These are phyloP conservation scores for Odontocerum albicorne DNA, from an alignment of 2,888 invertebrate genomes.

Conservation along the genomic window DNA sequence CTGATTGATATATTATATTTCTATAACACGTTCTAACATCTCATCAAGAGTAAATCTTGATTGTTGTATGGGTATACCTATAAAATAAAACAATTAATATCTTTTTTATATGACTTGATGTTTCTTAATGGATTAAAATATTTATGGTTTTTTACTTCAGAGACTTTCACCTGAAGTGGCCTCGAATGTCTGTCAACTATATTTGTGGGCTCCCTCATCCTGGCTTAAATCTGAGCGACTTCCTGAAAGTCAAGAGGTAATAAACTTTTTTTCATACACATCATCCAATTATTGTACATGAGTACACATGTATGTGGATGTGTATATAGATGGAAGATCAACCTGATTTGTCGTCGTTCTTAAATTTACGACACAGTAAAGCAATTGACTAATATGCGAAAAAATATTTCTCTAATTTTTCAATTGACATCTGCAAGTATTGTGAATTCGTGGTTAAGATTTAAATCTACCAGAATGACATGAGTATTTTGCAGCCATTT, in stretches of 20 bases:
- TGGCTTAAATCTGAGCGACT: slow-evolving; percentile 62
- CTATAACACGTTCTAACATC: too few species aligned
- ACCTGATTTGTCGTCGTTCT: too few species aligned
- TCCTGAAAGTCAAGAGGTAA: slow-evolving; percentile 65
- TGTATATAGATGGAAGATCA: background rate
- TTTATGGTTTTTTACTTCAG: slow-evolving; percentile 35
- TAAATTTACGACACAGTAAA: too few species aligned
- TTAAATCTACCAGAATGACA: background rate
- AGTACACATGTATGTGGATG: background rate
- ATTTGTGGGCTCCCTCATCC: slow-evolving; percentile 72
- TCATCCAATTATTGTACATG: background rate
- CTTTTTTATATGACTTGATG: too few species aligned
- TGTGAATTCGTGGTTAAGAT: background rate
- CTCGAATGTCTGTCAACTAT: slow-evolving; percentile 74
- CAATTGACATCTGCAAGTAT: background rate
- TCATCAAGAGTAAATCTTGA: too few species aligned
- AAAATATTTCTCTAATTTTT: too few species aligned
- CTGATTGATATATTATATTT: too few species aligned
- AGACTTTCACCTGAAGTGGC: slow-evolving; percentile 57
- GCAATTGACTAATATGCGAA: too few species aligned
- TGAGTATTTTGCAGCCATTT: background rate
- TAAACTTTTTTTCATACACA: background rate
- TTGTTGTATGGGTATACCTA: too few species aligned
- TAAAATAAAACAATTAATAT: too few species aligned
- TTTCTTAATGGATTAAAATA: too few species aligned